Evolutionary conservation across 2,113 vertebrate species (phyloP).

Genomic region (Sardina pilchardus): DNA sequence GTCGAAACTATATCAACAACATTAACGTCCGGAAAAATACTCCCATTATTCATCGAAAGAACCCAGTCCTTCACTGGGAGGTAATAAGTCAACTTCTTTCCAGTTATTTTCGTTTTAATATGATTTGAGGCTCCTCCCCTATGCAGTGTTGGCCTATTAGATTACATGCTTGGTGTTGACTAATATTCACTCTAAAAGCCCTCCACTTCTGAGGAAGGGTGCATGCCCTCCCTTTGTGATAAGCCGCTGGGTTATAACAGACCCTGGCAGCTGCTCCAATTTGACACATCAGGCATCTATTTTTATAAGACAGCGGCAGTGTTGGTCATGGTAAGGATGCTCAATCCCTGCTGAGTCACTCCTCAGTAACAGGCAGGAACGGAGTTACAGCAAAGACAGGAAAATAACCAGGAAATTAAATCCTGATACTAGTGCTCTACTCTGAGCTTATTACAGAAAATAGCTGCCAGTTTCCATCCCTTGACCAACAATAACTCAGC

Average conservation of each 20-base stretch:
- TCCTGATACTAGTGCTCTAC: background rate
- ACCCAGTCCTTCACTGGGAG: background rate
- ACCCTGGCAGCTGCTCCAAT: background rate
- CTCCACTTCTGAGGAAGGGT: background rate
- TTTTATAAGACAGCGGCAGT: conserved; percentile 1
- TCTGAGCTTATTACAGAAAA: background rate
- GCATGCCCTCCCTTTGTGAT: background rate
- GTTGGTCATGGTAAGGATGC: background rate
- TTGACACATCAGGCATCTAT: background rate
- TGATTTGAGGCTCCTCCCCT: background rate
- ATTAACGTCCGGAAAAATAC: background rate
- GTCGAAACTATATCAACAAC: background rate
- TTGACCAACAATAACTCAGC: background rate
- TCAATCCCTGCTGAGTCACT: background rate
- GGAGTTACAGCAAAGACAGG: background rate
- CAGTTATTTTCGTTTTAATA: background rate
- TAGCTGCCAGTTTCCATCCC: conserved; percentile 5
- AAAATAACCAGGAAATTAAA: background rate
- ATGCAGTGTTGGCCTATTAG: background rate
- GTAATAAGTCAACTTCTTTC: background rate
- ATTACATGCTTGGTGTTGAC: background rate
- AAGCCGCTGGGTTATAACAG: background rate
- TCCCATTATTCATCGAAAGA: background rate
- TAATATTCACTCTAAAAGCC: background rate
- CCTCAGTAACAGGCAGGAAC: background rate